phyloP scores from a whole-genome alignment of 2,888 invertebrate genomes.

The Ornithoptera priamus region DNA sequence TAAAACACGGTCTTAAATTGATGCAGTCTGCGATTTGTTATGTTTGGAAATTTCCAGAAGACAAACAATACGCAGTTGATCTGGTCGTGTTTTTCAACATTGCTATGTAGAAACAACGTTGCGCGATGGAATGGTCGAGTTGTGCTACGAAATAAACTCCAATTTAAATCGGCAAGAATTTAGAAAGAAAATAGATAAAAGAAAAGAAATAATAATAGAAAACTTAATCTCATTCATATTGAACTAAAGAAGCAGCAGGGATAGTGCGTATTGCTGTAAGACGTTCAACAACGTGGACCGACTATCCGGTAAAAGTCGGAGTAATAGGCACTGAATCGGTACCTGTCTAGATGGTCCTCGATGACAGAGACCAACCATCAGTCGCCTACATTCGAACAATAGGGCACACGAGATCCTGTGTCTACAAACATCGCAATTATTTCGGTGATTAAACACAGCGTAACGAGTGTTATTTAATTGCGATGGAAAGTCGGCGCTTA shows the following conservation, averaged over 20 bases:
- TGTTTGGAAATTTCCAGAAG: conserved; percentile 68
- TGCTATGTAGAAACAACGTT: conserved; percentile 20
- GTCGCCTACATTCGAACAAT: too few species aligned
- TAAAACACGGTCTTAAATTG: conserved; percentile 16
- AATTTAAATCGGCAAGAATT: not conserved
- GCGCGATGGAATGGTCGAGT: conserved; percentile 15
- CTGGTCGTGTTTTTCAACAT: conserved; percentile 51
- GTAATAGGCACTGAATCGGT: too few species aligned
- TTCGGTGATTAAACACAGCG: conserved; percentile 2
- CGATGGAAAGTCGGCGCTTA: conserved; percentile 18
- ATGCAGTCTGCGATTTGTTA: conserved; percentile 38
- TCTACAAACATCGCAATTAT: too few species aligned
- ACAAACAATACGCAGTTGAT: conserved; percentile 58
- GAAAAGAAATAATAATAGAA: conserved; percentile 7
- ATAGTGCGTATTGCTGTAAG: not conserved
- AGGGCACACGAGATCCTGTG: too few species aligned
- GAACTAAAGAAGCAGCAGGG: not conserved
- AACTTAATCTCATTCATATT: conserved; percentile 12
- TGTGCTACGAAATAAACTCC: conserved; percentile 21
- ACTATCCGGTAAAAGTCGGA: too few species aligned
- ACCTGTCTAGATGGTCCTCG: too few species aligned
- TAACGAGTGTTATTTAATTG: conserved; percentile 12
- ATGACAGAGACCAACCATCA: too few species aligned
- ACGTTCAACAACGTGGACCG: too few species aligned
- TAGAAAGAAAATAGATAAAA: too few species aligned